Percentiles rank a stretch among this genome's conserved stretches.
Conservation (phyloP, 2,113 vertebrate species). For the Phoenicopterus ruber region DNA sequence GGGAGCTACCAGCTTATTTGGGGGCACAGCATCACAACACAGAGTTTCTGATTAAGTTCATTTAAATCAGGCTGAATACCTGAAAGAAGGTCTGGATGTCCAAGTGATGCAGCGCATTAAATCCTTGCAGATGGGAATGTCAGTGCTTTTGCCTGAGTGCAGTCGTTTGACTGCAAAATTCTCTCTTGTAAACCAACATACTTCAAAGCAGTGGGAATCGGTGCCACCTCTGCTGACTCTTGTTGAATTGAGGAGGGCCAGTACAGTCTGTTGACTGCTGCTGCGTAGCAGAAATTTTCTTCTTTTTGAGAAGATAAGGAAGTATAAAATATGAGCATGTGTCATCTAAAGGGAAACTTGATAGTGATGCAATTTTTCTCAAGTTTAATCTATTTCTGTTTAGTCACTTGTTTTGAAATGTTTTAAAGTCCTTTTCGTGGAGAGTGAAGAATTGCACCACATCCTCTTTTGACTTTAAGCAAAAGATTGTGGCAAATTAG, state of each 20-base stretch:
- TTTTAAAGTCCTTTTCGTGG: constrained; percentile 13
- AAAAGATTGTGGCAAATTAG: neutral
- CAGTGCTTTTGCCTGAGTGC: neutral
- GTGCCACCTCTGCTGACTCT: neutral
- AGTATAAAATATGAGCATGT: neutral
- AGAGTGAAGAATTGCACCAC: neutral
- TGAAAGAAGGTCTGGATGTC: neutral
- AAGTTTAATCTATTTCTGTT: neutral
- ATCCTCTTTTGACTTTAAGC: neutral
- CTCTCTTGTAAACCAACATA: neutral
- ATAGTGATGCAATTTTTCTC: neutral
- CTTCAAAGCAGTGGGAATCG: neutral
- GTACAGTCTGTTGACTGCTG: neutral
- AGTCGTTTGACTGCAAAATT: neutral
- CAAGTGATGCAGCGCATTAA: neutral
- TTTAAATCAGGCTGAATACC: neutral
- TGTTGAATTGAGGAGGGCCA: neutral
- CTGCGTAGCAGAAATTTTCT: neutral
- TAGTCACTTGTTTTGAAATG: neutral
- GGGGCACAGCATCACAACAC: fast-evolving
- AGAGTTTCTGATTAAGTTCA: neutral
- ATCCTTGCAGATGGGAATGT: neutral
- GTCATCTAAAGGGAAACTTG: neutral
- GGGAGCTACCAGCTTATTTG: neutral
- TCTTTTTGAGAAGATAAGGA: neutral